phyloP scores from a whole-genome alignment of 1,140 invertebrate species.

The Oedothorax gibbosus region DNA sequence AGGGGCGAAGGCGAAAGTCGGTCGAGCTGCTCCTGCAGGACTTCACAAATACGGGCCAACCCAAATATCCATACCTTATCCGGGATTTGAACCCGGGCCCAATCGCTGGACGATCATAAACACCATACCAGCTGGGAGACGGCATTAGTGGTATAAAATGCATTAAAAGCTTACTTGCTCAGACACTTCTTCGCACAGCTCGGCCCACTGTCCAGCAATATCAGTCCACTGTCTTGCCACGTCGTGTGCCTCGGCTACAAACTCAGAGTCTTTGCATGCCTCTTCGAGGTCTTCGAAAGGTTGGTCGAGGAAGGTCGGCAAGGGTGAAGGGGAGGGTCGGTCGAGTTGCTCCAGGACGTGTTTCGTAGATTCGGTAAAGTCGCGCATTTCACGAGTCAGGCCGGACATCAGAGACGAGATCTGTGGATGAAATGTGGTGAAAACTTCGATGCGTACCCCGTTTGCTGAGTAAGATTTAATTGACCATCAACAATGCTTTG shows the following conservation, averaged over 20 bases:
- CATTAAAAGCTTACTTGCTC: background rate
- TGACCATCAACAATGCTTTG: too few relatives aligned
- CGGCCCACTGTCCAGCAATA: background rate
- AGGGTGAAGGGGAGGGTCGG: slow-evolving; percentile 7
- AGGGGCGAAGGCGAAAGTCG: slow-evolving; percentile 17
- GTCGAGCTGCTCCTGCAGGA: slow-evolving; percentile 19
- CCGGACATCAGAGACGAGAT: background rate
- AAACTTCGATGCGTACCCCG: too few relatives aligned
- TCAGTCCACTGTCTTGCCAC: slow-evolving; percentile 1
- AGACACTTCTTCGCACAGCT: slow-evolving; percentile 7
- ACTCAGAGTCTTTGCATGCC: slow-evolving; percentile 12
- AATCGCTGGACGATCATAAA: too few relatives aligned
- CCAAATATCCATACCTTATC: too few relatives aligned
- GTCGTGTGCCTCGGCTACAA: slow-evolving; percentile 21
- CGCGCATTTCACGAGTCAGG: slow-evolving; percentile 4
- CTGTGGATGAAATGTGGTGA: background rate
- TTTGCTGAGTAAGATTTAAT: too few relatives aligned
- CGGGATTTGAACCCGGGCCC: too few relatives aligned
- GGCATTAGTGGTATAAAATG: background rate
- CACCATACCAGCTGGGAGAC: too few relatives aligned
- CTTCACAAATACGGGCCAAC: too few relatives aligned
- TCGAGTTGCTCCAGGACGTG: slow-evolving; percentile 32
- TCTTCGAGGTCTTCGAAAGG: background rate
- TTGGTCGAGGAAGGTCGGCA: background rate
- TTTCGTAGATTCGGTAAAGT: slow-evolving; percentile 5